These are phyloP conservation scores for Leptinotarsa juncta DNA, from an alignment of 2,888 invertebrate species.

Conservation along the genomic window DNA sequence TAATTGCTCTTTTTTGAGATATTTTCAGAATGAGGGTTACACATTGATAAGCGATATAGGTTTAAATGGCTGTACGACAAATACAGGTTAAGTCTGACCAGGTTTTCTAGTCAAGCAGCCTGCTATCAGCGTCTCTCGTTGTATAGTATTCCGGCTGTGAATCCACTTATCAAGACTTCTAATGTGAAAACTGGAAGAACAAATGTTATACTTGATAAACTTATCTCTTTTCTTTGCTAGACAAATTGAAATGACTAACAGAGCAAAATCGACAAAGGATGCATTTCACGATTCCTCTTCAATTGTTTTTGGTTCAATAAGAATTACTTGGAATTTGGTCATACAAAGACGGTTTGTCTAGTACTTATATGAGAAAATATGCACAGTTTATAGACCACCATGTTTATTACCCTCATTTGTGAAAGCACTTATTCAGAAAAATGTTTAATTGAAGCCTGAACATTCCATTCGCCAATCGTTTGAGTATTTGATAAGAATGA, in stretches of 20 bases:
- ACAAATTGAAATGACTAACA: slow-evolving; percentile 11
- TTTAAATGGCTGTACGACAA: slow-evolving; percentile 50
- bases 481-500: not conserved
- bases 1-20: not conserved
- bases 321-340: not conserved
- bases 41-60: slow-evolving; percentile 26
- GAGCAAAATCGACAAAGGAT: not conserved
- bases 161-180: slow-evolving; percentile 53
- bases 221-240: not conserved
- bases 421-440: slow-evolving; percentile 27
- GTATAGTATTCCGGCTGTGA: slow-evolving; percentile 56
- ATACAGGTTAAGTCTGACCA: slow-evolving; percentile 50
- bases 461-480: slow-evolving; percentile 2
- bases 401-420: slow-evolving; percentile 25
- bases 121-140: slow-evolving; percentile 49
- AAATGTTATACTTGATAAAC: slow-evolving; percentile 13
- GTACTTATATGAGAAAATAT: slow-evolving; percentile 25
- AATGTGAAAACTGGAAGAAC: slow-evolving; percentile 35
- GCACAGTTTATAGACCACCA: slow-evolving; percentile 27
- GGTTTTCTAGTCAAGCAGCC: slow-evolving; percentile 60
- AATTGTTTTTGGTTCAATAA: not conserved
- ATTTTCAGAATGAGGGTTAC: slow-evolving; percentile 31
- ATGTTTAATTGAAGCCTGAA: not conserved
- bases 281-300: too few species aligned
- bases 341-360: slow-evolving; percentile 22